Evolutionary conservation across 2,797 vertebrate genomes (phyloP).

Genomic region (Scolopax rusticola): DNA sequence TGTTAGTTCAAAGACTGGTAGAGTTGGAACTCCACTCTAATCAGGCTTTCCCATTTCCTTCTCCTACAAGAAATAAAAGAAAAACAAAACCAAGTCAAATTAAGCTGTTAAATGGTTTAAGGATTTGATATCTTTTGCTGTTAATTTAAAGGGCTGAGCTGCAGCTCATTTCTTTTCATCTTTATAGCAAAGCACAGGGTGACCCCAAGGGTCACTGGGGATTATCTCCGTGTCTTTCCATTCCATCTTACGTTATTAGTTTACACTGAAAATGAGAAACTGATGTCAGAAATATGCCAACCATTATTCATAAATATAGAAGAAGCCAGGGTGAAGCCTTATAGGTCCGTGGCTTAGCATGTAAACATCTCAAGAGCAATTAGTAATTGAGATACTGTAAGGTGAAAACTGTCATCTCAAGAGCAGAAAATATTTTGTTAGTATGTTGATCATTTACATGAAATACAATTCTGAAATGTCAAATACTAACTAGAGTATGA

Average conservation of each 20-base stretch:
- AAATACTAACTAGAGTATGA: not conserved
- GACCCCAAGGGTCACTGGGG: constrained; percentile 50
- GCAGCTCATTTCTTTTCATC: constrained; percentile 70
- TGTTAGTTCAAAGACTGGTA: constrained; percentile 55
- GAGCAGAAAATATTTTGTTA: not conserved
- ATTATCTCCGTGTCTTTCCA: constrained; percentile 52
- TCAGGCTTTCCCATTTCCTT: constrained; percentile 27
- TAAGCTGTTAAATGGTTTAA: constrained; percentile 72
- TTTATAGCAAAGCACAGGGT: constrained; percentile 47
- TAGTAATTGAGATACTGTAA: constrained; percentile 3
- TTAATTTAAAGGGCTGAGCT: constrained; percentile 64
- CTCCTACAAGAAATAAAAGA: constrained; percentile 49
- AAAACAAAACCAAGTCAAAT: constrained; percentile 69
- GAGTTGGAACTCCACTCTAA: constrained; percentile 11
- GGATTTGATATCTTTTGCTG: constrained; percentile 63
- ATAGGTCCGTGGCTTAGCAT: not conserved
- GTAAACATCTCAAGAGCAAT: constrained; percentile 44
- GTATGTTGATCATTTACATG: not conserved
- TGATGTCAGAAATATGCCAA: constrained; percentile 49
- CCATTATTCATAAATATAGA: constrained; percentile 46
- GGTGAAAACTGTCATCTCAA: not conserved
- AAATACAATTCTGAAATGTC: not conserved
- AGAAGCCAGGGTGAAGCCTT: not conserved
- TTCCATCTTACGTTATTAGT: constrained; percentile 52
- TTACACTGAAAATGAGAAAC: constrained; percentile 62